Conservation (phyloP, 2,797 vertebrate genomes). For the Gallinago stenura region DNA sequence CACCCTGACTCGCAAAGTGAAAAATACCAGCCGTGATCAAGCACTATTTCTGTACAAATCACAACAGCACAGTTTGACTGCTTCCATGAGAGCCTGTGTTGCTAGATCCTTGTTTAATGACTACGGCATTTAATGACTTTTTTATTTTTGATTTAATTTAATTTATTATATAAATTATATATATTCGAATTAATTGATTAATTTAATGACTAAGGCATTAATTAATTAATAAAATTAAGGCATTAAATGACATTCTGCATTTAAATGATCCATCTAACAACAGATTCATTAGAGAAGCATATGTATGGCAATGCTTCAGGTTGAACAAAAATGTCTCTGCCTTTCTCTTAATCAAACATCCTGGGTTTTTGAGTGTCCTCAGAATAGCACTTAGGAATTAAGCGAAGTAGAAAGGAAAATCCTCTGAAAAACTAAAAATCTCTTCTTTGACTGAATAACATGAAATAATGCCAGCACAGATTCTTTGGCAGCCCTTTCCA, state of each 20-base stretch:
- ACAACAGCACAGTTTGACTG: neutral
- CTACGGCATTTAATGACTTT: too few relatives aligned
- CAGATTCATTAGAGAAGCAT: neutral
- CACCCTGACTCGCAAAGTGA: constrained; percentile 1
- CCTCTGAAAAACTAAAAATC: neutral
- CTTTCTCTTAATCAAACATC: neutral
- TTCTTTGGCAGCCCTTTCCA: neutral
- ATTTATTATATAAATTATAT: too few relatives aligned
- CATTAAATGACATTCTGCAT: neutral
- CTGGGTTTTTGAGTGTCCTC: neutral
- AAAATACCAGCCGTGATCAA: neutral
- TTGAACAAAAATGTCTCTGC: neutral
- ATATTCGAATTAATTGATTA: too few relatives aligned
- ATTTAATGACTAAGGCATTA: too few relatives aligned
- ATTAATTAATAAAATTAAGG: too few relatives aligned
- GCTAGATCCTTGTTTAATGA: neutral
- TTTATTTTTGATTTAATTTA: too few relatives aligned
- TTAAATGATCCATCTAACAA: neutral
- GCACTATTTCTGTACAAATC: constrained; percentile 1
- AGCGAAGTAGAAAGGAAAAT: neutral
- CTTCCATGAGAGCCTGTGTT: neutral
- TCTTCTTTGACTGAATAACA: neutral
- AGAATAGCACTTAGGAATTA: neutral
- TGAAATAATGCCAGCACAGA: neutral
- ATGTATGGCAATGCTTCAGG: neutral